phyloP scores from a whole-genome alignment of 1,140 invertebrate genomes.

The Meteorus sp. region DNA sequence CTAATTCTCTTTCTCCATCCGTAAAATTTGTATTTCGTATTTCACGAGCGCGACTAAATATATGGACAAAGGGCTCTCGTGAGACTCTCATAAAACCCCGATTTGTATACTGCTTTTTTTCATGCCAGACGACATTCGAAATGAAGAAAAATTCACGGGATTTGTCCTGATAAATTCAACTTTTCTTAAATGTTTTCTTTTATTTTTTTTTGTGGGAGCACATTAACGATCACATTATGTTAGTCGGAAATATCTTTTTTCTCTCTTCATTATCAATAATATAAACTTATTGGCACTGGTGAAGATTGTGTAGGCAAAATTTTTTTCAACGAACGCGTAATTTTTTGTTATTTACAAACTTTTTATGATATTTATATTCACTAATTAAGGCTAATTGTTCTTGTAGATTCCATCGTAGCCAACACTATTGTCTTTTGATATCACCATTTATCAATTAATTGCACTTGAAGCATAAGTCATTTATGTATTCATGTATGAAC shows the following conservation, averaged over 20 bases:
- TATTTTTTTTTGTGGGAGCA: background rate
- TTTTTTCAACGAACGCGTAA: too few relatives aligned
- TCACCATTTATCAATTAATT: slow-evolving; percentile 2
- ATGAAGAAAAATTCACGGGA: too few relatives aligned
- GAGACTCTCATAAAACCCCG: background rate
- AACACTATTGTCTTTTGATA: slow-evolving; percentile 1
- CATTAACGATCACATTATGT: background rate
- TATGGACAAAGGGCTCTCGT: background rate
- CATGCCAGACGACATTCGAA: background rate
- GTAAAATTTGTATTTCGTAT: background rate
- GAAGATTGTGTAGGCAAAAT: too few relatives aligned
- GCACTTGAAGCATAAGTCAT: background rate
- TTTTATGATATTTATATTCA: background rate
- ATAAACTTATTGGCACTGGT: too few relatives aligned
- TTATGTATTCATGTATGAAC: background rate
- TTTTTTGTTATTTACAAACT: too few relatives aligned
- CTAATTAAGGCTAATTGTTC: background rate
- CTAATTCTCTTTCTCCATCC: background rate
- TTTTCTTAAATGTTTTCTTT: background rate
- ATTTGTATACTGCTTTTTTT: too few relatives aligned
- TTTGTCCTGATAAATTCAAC: background rate
- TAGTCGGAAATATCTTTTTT: background rate
- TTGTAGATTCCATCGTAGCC: background rate
- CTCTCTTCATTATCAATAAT: background rate
- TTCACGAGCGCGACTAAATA: background rate